Conservation (phyloP, 2,113 vertebrate genomes). For the Ammodytes marinus region DNA sequence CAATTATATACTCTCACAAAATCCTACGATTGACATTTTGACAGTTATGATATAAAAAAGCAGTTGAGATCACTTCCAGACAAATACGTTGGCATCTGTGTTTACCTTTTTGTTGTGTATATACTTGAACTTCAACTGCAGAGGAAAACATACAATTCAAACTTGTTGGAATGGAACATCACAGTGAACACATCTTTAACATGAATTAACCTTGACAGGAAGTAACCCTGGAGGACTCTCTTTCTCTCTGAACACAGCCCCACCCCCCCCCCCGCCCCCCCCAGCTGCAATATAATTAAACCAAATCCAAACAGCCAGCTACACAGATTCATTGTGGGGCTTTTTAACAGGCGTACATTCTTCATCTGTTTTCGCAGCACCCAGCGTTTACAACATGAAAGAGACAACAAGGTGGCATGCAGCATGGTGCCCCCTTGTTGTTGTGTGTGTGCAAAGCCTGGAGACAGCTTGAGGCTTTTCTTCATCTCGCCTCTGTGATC, state of each 20-base stretch:
- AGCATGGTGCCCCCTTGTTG: slow-evolving; percentile 63
- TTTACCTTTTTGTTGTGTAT: not conserved
- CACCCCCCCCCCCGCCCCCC: slow-evolving; percentile 19
- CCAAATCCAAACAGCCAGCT: slow-evolving; percentile 71
- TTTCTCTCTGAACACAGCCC: slow-evolving; percentile 69
- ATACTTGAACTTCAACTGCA: not conserved
- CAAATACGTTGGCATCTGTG: not conserved
- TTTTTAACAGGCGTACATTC: slow-evolving; percentile 51
- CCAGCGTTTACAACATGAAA: slow-evolving; percentile 65
- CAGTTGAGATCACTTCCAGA: not conserved
- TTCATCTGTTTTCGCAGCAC: slow-evolving; percentile 66
- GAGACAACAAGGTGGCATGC: slow-evolving; percentile 63
- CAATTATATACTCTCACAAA: too few species aligned
- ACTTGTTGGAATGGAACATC: slow-evolving; percentile 46
- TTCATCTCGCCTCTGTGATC: slow-evolving; percentile 69
- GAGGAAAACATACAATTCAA: not conserved
- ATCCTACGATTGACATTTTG: not conserved
- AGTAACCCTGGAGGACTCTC: slow-evolving; percentile 64
- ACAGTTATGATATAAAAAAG: not conserved
- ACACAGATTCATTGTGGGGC: slow-evolving; percentile 47
- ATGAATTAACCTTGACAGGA: slow-evolving; percentile 69
- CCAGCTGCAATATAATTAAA: slow-evolving; percentile 78
- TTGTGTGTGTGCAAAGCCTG: slow-evolving; percentile 56
- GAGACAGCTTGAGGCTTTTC: slow-evolving; percentile 69
- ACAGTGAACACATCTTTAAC: slow-evolving; percentile 32